Conservation (phyloP, 2,113 vertebrate genomes). For the Lonchura striata region DNA sequence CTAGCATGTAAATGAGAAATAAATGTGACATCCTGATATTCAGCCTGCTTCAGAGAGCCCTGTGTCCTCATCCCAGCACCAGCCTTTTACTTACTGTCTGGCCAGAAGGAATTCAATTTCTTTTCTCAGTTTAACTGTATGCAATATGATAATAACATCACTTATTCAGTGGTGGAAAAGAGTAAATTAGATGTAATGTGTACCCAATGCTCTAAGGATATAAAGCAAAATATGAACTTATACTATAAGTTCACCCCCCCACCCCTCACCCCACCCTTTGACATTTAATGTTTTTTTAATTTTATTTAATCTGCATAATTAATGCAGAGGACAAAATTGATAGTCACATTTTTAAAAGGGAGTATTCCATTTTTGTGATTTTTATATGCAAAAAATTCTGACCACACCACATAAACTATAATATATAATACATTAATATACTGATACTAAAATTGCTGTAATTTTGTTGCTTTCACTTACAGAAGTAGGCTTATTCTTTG, state of each 20-base stretch:
- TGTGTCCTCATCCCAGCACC: not conserved
- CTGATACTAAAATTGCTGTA: not conserved
- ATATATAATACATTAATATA: not conserved
- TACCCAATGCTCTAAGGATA: not conserved
- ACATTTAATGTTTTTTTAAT: not conserved
- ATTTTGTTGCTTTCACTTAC: not conserved
- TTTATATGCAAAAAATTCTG: not conserved
- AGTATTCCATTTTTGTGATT: not conserved
- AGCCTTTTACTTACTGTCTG: not conserved
- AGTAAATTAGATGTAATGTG: not conserved
- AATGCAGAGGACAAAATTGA: not conserved
- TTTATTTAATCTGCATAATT: not conserved
- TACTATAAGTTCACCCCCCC: not conserved
- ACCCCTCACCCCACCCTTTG: not conserved
- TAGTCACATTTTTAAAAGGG: not conserved
- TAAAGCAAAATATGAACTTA: not conserved
- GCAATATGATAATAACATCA: not conserved
- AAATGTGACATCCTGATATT: not conserved
- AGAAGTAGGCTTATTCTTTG: not conserved
- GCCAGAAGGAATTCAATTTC: not conserved
- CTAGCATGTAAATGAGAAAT: not conserved
- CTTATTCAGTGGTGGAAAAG: not conserved
- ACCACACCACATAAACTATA: not conserved
- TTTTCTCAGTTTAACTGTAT: not conserved
- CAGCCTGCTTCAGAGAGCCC: not conserved